Evolutionary conservation across 2,888 invertebrate genomes (phyloP), one percentile per base, ranked within the genome.

Genomic region (Abrostola tripartita): DNA sequence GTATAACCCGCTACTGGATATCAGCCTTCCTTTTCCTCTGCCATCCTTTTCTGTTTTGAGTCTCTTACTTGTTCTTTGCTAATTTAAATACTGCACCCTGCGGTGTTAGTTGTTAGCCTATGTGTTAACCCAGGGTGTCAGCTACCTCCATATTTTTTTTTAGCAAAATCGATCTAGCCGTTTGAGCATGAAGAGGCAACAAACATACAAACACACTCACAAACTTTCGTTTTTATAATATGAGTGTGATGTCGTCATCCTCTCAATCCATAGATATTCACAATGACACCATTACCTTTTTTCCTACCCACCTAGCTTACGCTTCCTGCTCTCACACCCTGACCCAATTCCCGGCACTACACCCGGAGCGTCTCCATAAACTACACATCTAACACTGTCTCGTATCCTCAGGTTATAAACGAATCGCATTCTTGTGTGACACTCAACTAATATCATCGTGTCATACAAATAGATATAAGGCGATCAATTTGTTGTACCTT

Each of bases 261-360:
- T 47, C 14, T 14, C 9, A 47, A 47, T 9, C 5, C 8, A 47
- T 5, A 9, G 14, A 4, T 14, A 47, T n/a, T n/a, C 14, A 47
- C 24, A 47, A 47, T 9, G 44, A 47, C 44, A 24, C 12, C 1
- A 12, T 35, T 55, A 50, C 5, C 10, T 14, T 12, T 36, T 11
- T 7, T 35, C 4, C n/a, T 50, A n/a, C 53, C 51, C 49, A 71
- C 71, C 71, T 54, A 68, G 12, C 57, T 59, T 0, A 8, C 47
- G 12, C 42, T 71, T 72, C 76, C 65, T 76, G 54, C 35, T 35
- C 65, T 24, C 42, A 5, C 51, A 56, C 72, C 65, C 76, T 76
- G 76, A 58, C 72, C 72, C 60, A 71, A 65, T 71, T 44, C 37
- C 1, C 40, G 37, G 12, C 57, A 54, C 56, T 65, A 65, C 47